Base-by-base conservation (phyloP, 2,797 vertebrate genomes). In the Bovichtus variegatus region DNA sequence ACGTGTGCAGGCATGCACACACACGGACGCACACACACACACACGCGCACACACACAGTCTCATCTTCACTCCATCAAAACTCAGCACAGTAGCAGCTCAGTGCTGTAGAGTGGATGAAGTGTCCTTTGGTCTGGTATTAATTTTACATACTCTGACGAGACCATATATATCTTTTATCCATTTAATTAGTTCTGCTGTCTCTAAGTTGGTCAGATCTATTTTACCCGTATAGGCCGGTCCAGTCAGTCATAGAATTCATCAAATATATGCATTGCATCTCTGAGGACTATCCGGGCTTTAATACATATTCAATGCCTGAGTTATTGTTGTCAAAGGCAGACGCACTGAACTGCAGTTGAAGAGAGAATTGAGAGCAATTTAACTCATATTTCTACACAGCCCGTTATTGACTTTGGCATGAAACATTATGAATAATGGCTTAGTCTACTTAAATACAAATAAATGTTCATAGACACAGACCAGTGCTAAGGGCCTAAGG, bases 151-250 rank as follows among this genome's bases (percentile, higher is more conserved):
- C 66, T 85, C 78, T 59, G 74, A 88, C 78, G 81, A 89, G 84
- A 76, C 73, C 85, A 79, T 89, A 91, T 91, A 91, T 90, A 94
- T 94, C 82, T 94, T 91, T 92, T 87, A 91, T 91, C 88, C 69
- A 76, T 94, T 93, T 93, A 90, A 94, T 94, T 92, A 93, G 87
- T 89, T 88, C 79, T 88, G 78, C 90, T 91, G 90, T 91, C 85
- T 92, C 74, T 63, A 78, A 81, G 81, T 88, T 89, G 82, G 86
- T 90, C 79, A 77, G 83, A 91, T 94, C 83, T 88, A 89, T 93
- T 93, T 91, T 74, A 71, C 79, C 74, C 78, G 74, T 80, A 79
- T 44, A 51, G 74, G 75, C 84, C 50, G 44, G 88, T 90, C 84
- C 85, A 87, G 84, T 88, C 87, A 76, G 53, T 81, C 66, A 68